Evolutionary conservation across 2,797 vertebrate genomes (phyloP).

Genomic region (Bradypus variegatus): DNA sequence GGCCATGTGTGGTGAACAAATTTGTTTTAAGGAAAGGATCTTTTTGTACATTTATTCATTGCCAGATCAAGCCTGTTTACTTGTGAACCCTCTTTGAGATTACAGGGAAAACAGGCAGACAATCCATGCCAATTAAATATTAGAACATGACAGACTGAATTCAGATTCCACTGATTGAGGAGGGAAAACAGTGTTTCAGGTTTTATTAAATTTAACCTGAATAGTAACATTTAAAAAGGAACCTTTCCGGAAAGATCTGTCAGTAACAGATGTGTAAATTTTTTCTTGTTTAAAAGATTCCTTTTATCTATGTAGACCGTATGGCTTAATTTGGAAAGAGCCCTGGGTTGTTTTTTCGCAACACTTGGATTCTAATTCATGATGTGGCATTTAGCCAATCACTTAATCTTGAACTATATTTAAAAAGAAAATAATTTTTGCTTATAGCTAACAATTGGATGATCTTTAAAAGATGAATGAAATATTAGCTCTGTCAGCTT

Average conservation of each 20-base stretch:
- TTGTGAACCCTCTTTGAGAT: neutral
- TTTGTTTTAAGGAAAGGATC: constrained; percentile 67
- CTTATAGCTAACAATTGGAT: neutral
- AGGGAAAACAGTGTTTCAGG: neutral
- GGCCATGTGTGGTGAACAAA: constrained; percentile 68
- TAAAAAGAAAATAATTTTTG: neutral
- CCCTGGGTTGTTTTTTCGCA: neutral
- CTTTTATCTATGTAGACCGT: neutral
- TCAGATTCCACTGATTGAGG: neutral
- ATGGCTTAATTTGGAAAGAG: neutral
- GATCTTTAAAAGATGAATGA: neutral
- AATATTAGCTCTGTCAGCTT: neutral
- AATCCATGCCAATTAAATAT: constrained; percentile 34
- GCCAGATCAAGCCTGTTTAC: constrained; percentile 60
- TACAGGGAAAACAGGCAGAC: neutral
- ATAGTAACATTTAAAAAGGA: constrained; percentile 25
- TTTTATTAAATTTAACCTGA: constrained; percentile 36
- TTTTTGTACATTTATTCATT: constrained; percentile 51
- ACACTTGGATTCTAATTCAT: neutral
- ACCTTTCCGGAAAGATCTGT: constrained; percentile 4
- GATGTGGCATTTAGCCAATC: neutral
- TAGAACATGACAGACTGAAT: constrained; percentile 11
- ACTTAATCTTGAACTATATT: neutral
- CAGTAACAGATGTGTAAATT: neutral
- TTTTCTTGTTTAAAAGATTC: constrained; percentile 10